These are phyloP conservation scores for Pachyramphus minor DNA, from an alignment of 2,113 vertebrate genomes.

Conservation along the genomic window DNA sequence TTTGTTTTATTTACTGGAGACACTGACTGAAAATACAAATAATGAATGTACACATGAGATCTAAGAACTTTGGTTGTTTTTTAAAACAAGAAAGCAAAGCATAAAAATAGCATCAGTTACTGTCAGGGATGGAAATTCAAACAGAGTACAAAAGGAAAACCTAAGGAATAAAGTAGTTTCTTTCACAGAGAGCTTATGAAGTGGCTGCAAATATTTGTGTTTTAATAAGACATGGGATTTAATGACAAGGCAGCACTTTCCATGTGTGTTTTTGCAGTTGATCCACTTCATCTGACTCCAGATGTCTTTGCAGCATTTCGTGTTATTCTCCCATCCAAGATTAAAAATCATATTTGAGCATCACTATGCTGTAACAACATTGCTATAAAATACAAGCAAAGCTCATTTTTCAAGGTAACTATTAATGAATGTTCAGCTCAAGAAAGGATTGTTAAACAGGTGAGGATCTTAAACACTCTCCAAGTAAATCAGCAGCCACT, in stretches of 20 bases:
- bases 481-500: slow-evolving; percentile 61
- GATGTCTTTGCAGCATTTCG: background rate
- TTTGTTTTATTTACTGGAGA: background rate
- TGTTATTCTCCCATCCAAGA: background rate
- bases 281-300: background rate
- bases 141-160: background rate
- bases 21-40: background rate
- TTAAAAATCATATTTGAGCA: slow-evolving; percentile 6
- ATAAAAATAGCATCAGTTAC: background rate
- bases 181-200: background rate
- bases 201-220: background rate
- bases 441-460: background rate
- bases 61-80: background rate
- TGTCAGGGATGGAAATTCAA: background rate
- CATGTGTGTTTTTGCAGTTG: background rate
- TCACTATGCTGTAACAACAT: background rate
- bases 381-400: background rate
- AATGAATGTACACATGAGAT: background rate
- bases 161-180: background rate
- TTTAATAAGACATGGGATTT: slow-evolving; percentile 31
- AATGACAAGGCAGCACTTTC: background rate
- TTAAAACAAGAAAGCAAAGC: background rate
- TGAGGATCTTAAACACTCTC: background rate
- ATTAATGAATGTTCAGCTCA: background rate
- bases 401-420: background rate